Conservation (phyloP, 2,113 vertebrate species). For the Micronycteris hirsuta region DNA sequence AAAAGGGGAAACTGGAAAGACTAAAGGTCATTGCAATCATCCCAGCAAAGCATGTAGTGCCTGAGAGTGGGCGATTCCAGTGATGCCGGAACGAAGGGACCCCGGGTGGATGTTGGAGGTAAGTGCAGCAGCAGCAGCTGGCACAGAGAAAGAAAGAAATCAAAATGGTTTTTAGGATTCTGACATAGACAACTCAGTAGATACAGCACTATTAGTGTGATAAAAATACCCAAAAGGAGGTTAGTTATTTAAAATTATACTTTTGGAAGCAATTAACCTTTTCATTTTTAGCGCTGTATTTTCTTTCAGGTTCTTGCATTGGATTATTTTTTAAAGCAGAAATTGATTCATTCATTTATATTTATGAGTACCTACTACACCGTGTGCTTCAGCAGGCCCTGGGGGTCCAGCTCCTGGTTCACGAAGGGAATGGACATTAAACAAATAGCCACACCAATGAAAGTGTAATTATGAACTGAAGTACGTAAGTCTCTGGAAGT, state of each 20-base stretch:
- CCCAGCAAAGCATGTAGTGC: not conserved
- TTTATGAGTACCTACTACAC: not conserved
- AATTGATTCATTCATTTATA: not conserved
- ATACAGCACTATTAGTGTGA: too few relatives aligned
- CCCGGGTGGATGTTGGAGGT: accelerated
- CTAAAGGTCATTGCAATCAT: not conserved
- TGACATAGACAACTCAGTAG: not conserved
- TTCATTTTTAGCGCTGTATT: not conserved
- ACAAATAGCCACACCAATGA: not conserved
- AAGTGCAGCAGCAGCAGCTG: not conserved
- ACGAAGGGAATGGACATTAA: not conserved
- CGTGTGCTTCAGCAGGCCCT: not conserved
- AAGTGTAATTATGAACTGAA: not conserved
- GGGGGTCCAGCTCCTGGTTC: not conserved
- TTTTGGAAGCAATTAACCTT: not conserved
- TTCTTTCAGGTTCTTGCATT: not conserved
- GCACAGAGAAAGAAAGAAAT: not conserved
- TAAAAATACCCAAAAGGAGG: not conserved
- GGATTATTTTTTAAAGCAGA: not conserved
- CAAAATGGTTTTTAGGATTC: not conserved
- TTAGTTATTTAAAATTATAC: not conserved
- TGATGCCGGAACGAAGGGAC: not conserved
- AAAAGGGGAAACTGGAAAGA: not conserved
- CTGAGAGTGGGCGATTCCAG: not conserved
- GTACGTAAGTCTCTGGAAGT: not conserved